These are phyloP conservation scores for Myotis lucifugus DNA, from an alignment of 2,113 vertebrate species.

Conservation along the genomic window DNA sequence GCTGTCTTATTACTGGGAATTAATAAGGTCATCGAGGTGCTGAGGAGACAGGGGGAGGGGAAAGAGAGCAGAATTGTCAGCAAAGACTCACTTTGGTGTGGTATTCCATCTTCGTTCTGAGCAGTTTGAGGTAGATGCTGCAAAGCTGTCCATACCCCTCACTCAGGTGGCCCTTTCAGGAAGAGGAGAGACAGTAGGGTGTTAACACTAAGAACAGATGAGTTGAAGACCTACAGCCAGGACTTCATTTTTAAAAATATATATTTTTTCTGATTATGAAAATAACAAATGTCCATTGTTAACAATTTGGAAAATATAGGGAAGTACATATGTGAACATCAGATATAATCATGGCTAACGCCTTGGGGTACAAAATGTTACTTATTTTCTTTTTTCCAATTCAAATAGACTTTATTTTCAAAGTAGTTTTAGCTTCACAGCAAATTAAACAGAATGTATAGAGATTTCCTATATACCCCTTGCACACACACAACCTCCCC, in stretches of 20 bases:
- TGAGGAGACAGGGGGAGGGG: fast-evolving
- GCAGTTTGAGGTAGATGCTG: slow-evolving; percentile 98
- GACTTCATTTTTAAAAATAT: too few relatives aligned
- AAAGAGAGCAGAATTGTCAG: fast-evolving
- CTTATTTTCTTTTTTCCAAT: not conserved
- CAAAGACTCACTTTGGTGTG: slow-evolving; percentile 93
- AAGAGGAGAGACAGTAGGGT: not conserved
- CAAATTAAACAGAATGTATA: not conserved
- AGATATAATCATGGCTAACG: not conserved
- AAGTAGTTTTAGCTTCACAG: not conserved
- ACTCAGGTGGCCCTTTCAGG: slow-evolving; percentile 92
- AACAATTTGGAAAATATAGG: not conserved
- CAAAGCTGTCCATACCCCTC: slow-evolving; percentile 97
- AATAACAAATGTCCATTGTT: not conserved
- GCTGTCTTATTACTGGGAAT: not conserved
- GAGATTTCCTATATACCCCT: not conserved
- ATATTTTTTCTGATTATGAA: not conserved
- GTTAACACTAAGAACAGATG: fast-evolving
- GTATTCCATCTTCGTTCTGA: slow-evolving; percentile 99
- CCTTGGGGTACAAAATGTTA: not conserved
- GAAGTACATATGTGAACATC: not conserved
- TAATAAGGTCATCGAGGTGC: fast-evolving
- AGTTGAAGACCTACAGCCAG: not conserved
- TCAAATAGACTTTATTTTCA: not conserved
- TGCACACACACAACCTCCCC: too few relatives aligned